Percentiles rank a stretch among this genome's conserved stretches.
phyloP scores from a whole-genome alignment of 1,140 invertebrate species.

The Spodoptera frugiperda region DNA sequence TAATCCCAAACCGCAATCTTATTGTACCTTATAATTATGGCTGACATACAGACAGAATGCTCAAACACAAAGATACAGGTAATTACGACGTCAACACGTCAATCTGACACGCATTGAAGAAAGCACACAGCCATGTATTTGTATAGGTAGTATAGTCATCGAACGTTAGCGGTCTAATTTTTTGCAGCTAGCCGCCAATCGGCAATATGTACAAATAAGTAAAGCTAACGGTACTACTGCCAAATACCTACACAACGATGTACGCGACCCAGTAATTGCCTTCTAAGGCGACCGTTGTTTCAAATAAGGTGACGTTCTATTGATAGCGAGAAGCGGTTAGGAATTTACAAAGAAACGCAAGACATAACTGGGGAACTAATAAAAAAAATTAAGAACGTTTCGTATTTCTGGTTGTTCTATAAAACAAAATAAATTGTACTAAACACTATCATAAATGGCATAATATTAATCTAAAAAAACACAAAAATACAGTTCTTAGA shows the following conservation, averaged over 20 bases:
- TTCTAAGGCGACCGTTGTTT: slow-evolving; percentile 18
- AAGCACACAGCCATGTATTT: too few relatives aligned
- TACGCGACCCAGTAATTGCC: slow-evolving; percentile 27
- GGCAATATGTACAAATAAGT: slow-evolving; percentile 38
- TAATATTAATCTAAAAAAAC: too few relatives aligned
- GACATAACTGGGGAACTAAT: too few relatives aligned
- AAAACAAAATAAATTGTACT: too few relatives aligned
- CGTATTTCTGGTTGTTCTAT: too few relatives aligned
- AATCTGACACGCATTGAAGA: background rate
- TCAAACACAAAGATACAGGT: background rate
- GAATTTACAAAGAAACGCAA: background rate
- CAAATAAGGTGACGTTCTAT: background rate
- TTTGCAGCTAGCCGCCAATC: background rate
- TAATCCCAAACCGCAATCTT: background rate
- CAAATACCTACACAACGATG: slow-evolving; percentile 29
- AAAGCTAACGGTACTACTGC: slow-evolving; percentile 30
- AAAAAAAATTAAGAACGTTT: too few relatives aligned
- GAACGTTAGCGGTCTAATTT: slow-evolving; percentile 9
- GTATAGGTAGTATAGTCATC: background rate
- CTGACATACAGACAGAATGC: background rate
- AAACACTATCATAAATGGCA: too few relatives aligned
- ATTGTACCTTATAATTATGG: background rate
- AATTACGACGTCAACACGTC: slow-evolving; percentile 7
- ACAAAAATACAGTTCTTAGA: too few relatives aligned
- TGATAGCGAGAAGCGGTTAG: background rate